Evolutionary conservation across 1,140 invertebrate species (phyloP), one percentile per base, ranked within the genome.

Genomic region (Drosophila mojavensis): DNA sequence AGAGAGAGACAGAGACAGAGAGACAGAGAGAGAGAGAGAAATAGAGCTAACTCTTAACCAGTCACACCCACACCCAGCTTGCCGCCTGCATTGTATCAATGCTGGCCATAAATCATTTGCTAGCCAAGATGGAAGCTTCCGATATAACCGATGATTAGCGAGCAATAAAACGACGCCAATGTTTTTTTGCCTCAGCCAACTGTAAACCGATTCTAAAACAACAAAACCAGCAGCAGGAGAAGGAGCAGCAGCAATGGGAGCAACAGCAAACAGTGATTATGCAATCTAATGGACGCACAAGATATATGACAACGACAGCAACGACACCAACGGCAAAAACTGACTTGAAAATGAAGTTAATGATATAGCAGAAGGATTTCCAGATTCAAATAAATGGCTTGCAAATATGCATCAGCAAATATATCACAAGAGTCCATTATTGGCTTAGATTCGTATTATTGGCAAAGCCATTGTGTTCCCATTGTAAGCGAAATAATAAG

Each of bases 101-200:
- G 67, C 66, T 67, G 7, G 24, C 47, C 72, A 75, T 75, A 75
- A 75, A 75, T 75, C 72, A 75, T 75, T 75, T 75, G 59, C 54
- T 17, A 53, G 72, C 60, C 72, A 70, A 75, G 71, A 69, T 73
- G 64, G 30, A 73, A 68, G 70, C 70, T 61, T 61, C 56, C 65
- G 71, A 74, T 69, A 69, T 56, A 69, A 36, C 53, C 71, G 67
- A 70, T 75, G 72, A 75, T 75, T 75, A 75, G 72, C 72, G 59
- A 59, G 59, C 60, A 69, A 70, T 75, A 75, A 75, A 70, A 47
- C 47, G 43, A 55, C 39, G 63, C 41, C 48, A 56, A 48, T 68
- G 65, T 74, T 74, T 74, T 74, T 74, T 51, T 33, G 24, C 9
- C 41, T 36, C 24, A 4, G n/a, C 50, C 15, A 54, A 54, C 15